These are phyloP conservation scores for Lophius piscatorius DNA, from an alignment of 2,113 vertebrate species.

Conservation along the genomic window DNA sequence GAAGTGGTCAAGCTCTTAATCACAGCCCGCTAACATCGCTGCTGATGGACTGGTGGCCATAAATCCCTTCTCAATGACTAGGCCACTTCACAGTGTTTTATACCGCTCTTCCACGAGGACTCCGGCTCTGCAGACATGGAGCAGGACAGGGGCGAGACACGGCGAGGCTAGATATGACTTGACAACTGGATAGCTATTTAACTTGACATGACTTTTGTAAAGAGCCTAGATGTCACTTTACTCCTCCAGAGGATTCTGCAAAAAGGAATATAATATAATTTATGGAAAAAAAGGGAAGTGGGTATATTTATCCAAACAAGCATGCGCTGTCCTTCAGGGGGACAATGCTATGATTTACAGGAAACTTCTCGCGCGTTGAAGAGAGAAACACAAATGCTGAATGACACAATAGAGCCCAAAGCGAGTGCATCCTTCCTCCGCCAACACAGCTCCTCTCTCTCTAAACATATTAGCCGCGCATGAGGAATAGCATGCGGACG, in stretches of 20 bases:
- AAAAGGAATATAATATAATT: too few species aligned
- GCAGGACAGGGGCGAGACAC: slow-evolving; percentile 19
- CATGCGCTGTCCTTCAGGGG: slow-evolving; percentile 40
- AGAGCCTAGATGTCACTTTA: not conserved
- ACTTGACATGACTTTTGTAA: too few species aligned
- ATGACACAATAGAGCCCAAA: slow-evolving; percentile 56
- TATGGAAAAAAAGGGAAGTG: not conserved
- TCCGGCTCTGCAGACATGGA: slow-evolving; percentile 61
- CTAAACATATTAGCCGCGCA: slow-evolving; percentile 65
- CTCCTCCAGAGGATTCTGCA: slow-evolving; percentile 1
- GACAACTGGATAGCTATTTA: slow-evolving; percentile 51
- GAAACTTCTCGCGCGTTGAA: slow-evolving; percentile 28
- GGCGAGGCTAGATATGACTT: slow-evolving; percentile 42
- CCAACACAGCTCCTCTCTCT: slow-evolving; percentile 40
- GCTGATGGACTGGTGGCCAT: slow-evolving; percentile 69
- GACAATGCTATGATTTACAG: slow-evolving; percentile 33
- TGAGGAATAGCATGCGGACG: slow-evolving; percentile 39
- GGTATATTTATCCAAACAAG: not conserved
- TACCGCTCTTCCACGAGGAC: slow-evolving; percentile 57
- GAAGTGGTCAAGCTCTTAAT: slow-evolving; percentile 69
- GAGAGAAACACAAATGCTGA: slow-evolving; percentile 51
- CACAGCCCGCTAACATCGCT: slow-evolving; percentile 77
- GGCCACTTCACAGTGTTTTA: slow-evolving; percentile 66
- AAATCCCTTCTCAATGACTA: slow-evolving; percentile 72
- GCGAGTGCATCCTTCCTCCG: slow-evolving; percentile 30